Percentiles rank a stretch among this genome's conserved stretches.
phyloP scores from a whole-genome alignment of 2,113 vertebrate genomes.

The Daphoenositta chrysoptera region DNA sequence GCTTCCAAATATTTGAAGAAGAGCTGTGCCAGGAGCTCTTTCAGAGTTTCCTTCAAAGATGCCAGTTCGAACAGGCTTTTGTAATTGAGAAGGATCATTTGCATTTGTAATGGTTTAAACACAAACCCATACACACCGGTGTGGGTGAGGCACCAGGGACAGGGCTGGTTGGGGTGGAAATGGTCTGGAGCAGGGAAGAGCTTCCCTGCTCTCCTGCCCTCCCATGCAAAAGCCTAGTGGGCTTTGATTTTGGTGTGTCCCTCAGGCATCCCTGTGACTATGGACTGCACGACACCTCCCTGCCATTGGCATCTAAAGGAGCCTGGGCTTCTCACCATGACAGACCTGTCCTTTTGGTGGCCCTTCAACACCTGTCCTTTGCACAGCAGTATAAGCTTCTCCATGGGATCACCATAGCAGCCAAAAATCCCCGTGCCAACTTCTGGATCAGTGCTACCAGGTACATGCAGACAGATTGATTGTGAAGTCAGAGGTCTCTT shows the following conservation, averaged over 20 bases:
- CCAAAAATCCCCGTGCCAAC: background rate
- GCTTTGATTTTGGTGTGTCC: background rate
- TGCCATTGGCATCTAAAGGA: background rate
- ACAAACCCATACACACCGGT: background rate
- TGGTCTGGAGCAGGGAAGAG: background rate
- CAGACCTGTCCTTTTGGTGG: background rate
- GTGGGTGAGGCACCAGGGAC: background rate
- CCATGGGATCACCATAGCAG: background rate
- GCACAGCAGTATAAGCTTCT: background rate
- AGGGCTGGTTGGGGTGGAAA: background rate
- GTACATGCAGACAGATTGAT: accelerated
- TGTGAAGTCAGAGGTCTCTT: background rate
- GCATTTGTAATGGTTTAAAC: conserved; percentile 38
- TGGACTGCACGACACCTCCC: background rate
- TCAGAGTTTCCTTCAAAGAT: conserved; percentile 46
- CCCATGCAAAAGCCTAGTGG: background rate
- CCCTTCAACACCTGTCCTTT: background rate
- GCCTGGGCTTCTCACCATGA: background rate
- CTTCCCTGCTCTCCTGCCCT: background rate
- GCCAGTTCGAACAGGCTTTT: conserved; percentile 41
- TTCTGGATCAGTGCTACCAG: background rate
- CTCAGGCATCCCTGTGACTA: background rate
- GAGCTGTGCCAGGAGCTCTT: conserved; percentile 8
- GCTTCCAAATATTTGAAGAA: conserved; percentile 40
- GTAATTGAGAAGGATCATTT: conserved; percentile 46